Evolutionary conservation across 2,797 vertebrate genomes (phyloP).

Genomic region (Cirrhinus molitorella): DNA sequence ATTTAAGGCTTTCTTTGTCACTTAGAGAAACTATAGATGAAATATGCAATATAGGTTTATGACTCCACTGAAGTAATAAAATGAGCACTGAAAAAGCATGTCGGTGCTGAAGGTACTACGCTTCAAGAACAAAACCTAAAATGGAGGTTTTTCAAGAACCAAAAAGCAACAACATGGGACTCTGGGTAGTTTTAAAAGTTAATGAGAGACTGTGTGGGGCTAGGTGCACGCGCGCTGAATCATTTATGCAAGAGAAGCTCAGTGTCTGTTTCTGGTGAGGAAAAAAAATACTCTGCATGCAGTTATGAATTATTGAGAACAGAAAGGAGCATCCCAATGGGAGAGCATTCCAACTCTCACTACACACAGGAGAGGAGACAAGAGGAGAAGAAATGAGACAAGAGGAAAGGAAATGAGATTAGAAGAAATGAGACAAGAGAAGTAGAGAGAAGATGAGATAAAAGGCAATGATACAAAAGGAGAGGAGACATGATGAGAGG

Average conservation of each 20-base stretch:
- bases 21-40: conserved; percentile 18
- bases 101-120: not conserved
- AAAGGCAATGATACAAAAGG: not conserved
- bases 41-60: not conserved
- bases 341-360: conserved; percentile 34
- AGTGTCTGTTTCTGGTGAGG: conserved; percentile 56
- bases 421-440: not conserved
- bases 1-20: conserved; percentile 19
- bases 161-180: conserved; percentile 30
- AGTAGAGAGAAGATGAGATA: not conserved
- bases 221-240: conserved; percentile 43
- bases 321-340: conserved; percentile 42
- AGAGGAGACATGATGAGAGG: conserved; percentile 30
- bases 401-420: not conserved
- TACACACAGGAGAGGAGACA: conserved; percentile 8
- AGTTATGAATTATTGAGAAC: conserved; percentile 59
- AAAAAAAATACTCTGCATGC: conserved; percentile 42
- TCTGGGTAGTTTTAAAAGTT: conserved; percentile 51
- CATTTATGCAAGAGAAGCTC: conserved; percentile 53
- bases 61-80: not conserved
- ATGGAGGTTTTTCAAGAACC: conserved; percentile 30
- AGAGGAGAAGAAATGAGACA: conserved; percentile 6
- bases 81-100: not conserved
- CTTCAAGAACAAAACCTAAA: conserved; percentile 40
- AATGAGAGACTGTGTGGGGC: conserved; percentile 38